Percentiles rank a stretch among this genome's conserved stretches.
Conservation (phyloP, 2,113 vertebrate species). For the Thymallus thymallus region DNA sequence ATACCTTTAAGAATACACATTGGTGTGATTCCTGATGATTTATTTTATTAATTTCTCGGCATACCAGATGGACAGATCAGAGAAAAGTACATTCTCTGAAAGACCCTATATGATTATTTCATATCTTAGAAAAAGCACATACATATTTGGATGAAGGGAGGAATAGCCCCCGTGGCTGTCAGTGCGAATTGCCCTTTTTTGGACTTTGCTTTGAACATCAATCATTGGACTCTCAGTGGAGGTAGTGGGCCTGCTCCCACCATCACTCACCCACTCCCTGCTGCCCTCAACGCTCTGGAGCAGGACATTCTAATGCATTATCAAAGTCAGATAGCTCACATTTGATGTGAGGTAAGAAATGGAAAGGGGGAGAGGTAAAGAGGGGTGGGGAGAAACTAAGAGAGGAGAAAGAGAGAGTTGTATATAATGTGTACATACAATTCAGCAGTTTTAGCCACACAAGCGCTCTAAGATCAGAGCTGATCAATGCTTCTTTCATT, state of each 20-base stretch:
- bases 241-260: conserved; percentile 35
- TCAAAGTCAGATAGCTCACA: conserved; percentile 62
- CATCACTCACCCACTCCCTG: conserved; percentile 48
- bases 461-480: not conserved
- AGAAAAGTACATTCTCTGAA: not conserved
- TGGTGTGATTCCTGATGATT: not conserved
- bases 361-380: conserved; percentile 11
- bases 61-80: conserved; percentile 24
- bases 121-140: conserved; percentile 10
- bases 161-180: conserved; percentile 47
- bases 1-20: conserved; percentile 18
- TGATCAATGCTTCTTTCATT: not conserved
- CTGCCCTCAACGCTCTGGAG: conserved; percentile 50
- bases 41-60: conserved; percentile 21
- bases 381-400: not conserved
- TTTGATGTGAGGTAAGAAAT: conserved; percentile 46
- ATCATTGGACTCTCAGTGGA: conserved; percentile 59
- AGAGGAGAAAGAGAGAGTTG: not conserved
- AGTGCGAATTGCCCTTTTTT: conserved; percentile 50
- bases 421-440: conserved; percentile 22
- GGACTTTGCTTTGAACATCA: conserved; percentile 66
- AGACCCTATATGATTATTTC: conserved; percentile 25
- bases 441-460: not conserved
- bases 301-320: conserved; percentile 61
- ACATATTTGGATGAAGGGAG: conserved; percentile 40